Evolutionary conservation across 2,888 invertebrate genomes (phyloP).

Genomic region (Heterodera filipjevi): DNA sequence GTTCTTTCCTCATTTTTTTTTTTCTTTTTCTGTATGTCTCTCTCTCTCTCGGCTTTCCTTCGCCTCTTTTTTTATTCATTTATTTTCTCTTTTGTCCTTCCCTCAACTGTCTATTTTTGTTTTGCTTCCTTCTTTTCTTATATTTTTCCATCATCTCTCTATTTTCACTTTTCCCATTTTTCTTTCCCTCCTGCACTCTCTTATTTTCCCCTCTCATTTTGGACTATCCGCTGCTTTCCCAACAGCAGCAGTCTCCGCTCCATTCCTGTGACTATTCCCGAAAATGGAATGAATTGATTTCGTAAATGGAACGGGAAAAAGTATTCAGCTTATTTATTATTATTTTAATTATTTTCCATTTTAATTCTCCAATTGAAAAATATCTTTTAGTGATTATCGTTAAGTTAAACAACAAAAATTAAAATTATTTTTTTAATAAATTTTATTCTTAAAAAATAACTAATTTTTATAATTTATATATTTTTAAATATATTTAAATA

Average conservation of each 20-base stretch:
- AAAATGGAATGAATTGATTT: background rate
- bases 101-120: too few relatives aligned
- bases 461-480: too few relatives aligned
- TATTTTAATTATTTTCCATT: background rate
- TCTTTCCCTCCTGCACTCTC: too few relatives aligned
- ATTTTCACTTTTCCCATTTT: background rate
- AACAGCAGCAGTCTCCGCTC: background rate
- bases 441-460: too few relatives aligned
- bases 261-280: background rate
- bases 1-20: background rate
- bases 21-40: background rate
- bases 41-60: background rate
- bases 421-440: too few relatives aligned
- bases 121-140: background rate
- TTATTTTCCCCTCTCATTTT: background rate
- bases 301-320: background rate
- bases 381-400: too few relatives aligned
- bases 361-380: too few relatives aligned
- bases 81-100: background rate
- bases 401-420: too few relatives aligned
- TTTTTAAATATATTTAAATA: background rate
- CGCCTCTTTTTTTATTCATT: background rate
- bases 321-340: background rate
- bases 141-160: background rate
- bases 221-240: background rate